Evolutionary conservation across 2,888 invertebrate species (phyloP), one percentile per base, ranked within the genome.

Genomic region (Ormyrus thymus): DNA sequence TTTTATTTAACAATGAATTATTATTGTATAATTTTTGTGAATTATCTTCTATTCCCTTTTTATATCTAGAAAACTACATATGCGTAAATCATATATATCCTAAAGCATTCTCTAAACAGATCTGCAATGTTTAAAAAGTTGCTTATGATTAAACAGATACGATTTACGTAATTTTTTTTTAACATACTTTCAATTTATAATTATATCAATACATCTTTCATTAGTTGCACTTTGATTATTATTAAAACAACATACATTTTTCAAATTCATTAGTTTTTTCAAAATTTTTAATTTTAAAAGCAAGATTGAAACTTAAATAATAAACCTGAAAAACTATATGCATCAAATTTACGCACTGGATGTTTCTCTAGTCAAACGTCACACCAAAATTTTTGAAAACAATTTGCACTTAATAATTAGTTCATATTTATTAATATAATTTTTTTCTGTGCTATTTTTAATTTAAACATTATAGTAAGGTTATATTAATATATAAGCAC

Each of bases 401-500:
- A 13, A 13, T 56, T 1, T 56, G 55, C 11, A 45, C 15, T 15
- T 68, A 53, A 46, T 46, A 56, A 46, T 69, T 6, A 11, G 56
- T 46, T 55, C 45, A 45, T 46, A 46, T 45, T 56, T n/a, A 50
- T 2, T 61, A 59, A 61, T 50, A 59, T 50, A 59, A 59, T 51
- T 71, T 51, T 59, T 7, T 51, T 50, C 48, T 58, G 7, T 51
- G 50, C 7, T 50, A 15, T 59, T 9, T 10, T 50, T 51, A 6
- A 48, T 48, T 69, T 48, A 46, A 11, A 71, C 50, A 50, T 61
- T 53, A 72, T 9, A 62, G n/a, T 51, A 62, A 8, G 53, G n/a
- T 43, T 62, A 46, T 15, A 59, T 59, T 59, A 46, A 8, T 62
- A 72, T 15, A 72, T 70, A 62, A 72, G 72, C 62, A 62, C 53